Base-by-base conservation (phyloP, 1,140 invertebrate species). In the Aphelenchoides besseyi region DNA sequence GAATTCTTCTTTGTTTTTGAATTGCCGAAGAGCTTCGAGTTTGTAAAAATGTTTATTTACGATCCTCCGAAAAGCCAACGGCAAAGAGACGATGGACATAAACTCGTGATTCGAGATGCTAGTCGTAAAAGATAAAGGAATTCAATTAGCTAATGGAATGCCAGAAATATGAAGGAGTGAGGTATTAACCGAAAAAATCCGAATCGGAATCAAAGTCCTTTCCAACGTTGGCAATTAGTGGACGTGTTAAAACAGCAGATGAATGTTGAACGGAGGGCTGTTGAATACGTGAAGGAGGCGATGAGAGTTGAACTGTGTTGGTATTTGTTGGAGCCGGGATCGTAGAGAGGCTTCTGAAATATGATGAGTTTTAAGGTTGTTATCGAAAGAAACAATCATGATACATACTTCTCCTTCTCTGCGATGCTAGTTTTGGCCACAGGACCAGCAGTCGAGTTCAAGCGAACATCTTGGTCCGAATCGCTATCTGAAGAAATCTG, bases 1-100 rank as follows among this genome's bases (percentile, higher is more conserved):
- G 41, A 48, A 48, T 48, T 48, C 41, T 48, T 48, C 41, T 48
- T 48, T 48, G 41, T 48, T 48, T 48, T 48, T 23, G 41, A 12
- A 12, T 12, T 23, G 12, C 23, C 41, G 23, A 48, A 23, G 12
- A 23, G 12, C 12, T 12, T 48, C 41, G 41, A 23, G 23, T 16
- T 16, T 12, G 12, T 16, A 48, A 48, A 12, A 16, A 16, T 23
- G 41, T 48, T 48, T 48, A 48, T 48, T 48, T 48, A 48, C 41
- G 41, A 48, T 23, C n/a, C n/a, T n/a, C n/a, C n/a, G n/a, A 23
- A 48, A 12, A 48, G 41, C 41, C 41, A 23, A 12, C 41, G 12
- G 41, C 12, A 48, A 23, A 12, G 41, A 48, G 12, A 12, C 41
- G 41, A 48, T 12, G 41, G 23, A 48, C 12, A 48, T 16, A 23